phyloP scores from a whole-genome alignment of 2,797 vertebrate genomes.

The Artibeus jamaicensis region DNA sequence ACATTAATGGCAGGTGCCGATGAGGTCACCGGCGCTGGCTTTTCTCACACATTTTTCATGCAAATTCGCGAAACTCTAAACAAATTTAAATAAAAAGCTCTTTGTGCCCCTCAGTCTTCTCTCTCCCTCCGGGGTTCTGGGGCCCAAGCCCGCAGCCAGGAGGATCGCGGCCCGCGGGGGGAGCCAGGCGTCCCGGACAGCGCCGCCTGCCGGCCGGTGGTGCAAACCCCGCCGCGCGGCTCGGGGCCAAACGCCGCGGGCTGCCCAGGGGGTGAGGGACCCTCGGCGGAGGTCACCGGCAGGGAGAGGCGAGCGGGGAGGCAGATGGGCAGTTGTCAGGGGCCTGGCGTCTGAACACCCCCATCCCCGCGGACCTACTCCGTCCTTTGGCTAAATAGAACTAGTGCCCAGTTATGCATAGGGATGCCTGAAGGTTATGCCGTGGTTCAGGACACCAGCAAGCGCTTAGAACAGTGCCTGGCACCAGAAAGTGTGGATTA shows the following conservation, averaged over 20 bases:
- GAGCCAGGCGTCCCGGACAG: background rate
- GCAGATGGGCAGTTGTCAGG: background rate
- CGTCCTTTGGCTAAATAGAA: background rate
- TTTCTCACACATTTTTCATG: conserved; percentile 92
- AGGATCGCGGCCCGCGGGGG: background rate
- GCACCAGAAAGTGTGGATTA: background rate
- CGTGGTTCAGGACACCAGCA: background rate
- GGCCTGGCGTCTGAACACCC: background rate
- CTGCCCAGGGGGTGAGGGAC: background rate
- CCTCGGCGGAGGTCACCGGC: background rate
- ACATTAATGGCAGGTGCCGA: conserved; percentile 92
- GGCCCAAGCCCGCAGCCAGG: conserved; percentile 23
- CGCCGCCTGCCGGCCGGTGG: conserved; percentile 28
- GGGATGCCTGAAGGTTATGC: background rate
- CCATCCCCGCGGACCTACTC: background rate
- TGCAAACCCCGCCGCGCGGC: background rate
- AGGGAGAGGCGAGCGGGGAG: background rate
- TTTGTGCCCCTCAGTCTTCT: conserved; percentile 80
- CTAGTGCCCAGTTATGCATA: background rate
- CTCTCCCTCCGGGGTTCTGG: conserved; percentile 45
- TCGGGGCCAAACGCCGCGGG: background rate
- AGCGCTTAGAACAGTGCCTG: background rate
- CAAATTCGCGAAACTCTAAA: conserved; percentile 90
- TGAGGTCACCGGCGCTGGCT: conserved; percentile 89
- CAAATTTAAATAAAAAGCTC: conserved; percentile 90